Percentiles rank a stretch among this genome's conserved stretches.
Evolutionary conservation across 1,140 invertebrate genomes (phyloP).

Genomic region (Gryon sp.): DNA sequence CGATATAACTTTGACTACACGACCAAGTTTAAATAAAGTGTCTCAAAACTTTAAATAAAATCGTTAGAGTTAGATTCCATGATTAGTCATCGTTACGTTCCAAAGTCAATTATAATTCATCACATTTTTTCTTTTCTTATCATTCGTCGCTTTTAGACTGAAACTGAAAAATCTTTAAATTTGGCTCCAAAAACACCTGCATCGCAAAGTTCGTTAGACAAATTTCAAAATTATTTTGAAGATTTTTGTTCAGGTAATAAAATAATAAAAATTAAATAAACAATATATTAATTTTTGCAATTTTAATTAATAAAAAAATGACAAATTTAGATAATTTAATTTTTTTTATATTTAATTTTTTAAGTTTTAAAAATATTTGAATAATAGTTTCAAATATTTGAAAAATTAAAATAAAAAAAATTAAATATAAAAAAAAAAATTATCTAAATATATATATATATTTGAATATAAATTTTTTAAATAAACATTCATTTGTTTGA

Average conservation of each 20-base stretch:
- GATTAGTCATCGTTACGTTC: constrained; percentile 13
- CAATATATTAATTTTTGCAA: too few relatives aligned
- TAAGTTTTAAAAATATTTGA: too few relatives aligned
- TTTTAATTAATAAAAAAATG: too few relatives aligned
- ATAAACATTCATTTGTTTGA: background rate
- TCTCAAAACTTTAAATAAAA: constrained; percentile 7
- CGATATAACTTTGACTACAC: too few relatives aligned
- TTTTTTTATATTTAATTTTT: too few relatives aligned
- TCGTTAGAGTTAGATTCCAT: constrained; percentile 12
- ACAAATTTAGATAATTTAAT: too few relatives aligned
- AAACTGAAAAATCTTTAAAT: constrained; percentile 28
- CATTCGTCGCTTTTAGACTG: constrained; percentile 15
- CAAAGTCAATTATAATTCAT: constrained; percentile 33
- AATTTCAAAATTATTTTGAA: background rate
- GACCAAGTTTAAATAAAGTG: constrained; percentile 3
- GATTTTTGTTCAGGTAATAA: constrained; percentile 5
- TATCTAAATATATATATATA: too few relatives aligned
- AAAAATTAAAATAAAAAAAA: too few relatives aligned
- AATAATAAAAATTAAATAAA: background rate
- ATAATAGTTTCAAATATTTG: too few relatives aligned
- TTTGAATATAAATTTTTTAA: too few relatives aligned
- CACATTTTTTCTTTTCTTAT: constrained; percentile 40
- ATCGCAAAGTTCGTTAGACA: background rate
- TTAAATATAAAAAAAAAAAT: too few relatives aligned
- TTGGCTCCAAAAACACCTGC: constrained; percentile 1